Percentiles rank a stretch among this genome's conserved stretches.
Evolutionary conservation across 2,888 invertebrate species (phyloP).

Genomic region (Dynastes maya): DNA sequence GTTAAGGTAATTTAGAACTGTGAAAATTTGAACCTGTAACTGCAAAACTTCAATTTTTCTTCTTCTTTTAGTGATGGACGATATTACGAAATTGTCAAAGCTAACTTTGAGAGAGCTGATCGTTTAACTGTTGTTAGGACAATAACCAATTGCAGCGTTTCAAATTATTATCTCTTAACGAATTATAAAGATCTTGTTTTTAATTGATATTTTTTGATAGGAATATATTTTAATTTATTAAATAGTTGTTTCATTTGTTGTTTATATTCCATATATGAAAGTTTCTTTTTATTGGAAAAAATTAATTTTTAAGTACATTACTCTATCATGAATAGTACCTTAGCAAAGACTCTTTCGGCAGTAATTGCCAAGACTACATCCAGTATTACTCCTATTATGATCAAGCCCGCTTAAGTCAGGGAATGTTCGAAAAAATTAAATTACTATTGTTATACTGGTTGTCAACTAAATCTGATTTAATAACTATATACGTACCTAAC

Average conservation of each 20-base stretch:
- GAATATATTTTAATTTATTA: conserved; percentile 13
- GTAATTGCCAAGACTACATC: no score
- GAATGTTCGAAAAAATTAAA: no score
- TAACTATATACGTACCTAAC: no score
- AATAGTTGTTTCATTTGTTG: background rate
- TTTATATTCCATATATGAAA: background rate
- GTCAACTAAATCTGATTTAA: no score
- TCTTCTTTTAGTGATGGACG: conserved; percentile 89
- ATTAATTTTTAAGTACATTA: no score
- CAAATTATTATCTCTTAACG: conserved; percentile 92
- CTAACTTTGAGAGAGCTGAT: conserved; percentile 99
- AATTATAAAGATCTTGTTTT: conserved; percentile 97
- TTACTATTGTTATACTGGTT: no score
- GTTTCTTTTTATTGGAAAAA: no score
- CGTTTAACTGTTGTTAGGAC: conserved; percentile 96
- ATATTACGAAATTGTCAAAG: conserved; percentile 99
- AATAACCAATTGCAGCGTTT: conserved; percentile 95
- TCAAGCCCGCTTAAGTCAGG: no score
- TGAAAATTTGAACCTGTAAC: background rate
- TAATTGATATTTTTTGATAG: conserved; percentile 75
- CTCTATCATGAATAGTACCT: background rate
- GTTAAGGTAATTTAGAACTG: conserved; percentile 78
- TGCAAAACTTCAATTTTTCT: background rate
- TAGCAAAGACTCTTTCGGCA: no score
- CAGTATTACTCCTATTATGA: no score